phyloP scores from a whole-genome alignment of 2,113 vertebrate species.

The Phocoena phocoena region DNA sequence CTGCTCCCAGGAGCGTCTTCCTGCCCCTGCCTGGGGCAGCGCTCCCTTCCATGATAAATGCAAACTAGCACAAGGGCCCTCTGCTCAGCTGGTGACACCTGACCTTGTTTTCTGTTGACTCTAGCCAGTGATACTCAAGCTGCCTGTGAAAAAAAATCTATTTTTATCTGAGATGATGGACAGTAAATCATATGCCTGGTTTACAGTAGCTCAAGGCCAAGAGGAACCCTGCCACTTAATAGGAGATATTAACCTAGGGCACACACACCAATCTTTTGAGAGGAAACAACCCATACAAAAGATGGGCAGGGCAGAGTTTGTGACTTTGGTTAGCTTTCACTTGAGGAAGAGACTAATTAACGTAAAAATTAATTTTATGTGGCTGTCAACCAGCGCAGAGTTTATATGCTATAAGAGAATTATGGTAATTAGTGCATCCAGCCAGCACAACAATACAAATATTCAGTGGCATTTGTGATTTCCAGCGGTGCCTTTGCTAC shows the following conservation, averaged over 20 bases:
- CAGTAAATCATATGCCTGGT: constrained; percentile 8
- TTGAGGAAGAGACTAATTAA: constrained; percentile 19
- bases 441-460: neutral
- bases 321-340: neutral
- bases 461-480: neutral
- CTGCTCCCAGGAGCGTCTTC: neutral
- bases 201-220: neutral
- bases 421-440: neutral
- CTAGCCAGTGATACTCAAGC: neutral
- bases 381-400: constrained; percentile 15
- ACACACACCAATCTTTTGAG: neutral
- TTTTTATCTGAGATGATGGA: constrained; percentile 29
- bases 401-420: constrained; percentile 28
- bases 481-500: constrained; percentile 21
- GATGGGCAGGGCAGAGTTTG: neutral
- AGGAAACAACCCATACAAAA: neutral
- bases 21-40: too few species aligned
- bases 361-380: constrained; percentile 55
- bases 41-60: neutral
- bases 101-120: neutral
- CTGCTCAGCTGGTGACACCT: neutral
- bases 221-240: neutral
- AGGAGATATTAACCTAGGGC: neutral
- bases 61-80: neutral
- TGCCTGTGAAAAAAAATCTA: neutral